Base-by-base conservation (phyloP, 2,113 vertebrate species). In the Mastomys natalensis region DNA sequence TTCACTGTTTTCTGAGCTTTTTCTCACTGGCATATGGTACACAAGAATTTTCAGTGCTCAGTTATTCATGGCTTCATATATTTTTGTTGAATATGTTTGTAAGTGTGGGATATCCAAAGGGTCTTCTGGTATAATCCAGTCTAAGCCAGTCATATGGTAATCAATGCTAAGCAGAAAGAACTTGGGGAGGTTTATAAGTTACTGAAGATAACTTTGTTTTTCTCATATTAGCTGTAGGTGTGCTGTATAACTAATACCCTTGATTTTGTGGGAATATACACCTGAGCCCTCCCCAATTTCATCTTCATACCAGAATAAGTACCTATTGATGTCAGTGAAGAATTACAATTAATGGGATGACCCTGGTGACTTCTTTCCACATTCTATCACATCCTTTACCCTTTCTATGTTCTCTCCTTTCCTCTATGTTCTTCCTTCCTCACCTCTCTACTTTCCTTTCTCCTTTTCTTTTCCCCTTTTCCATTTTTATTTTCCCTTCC, bases 1-100 rank as follows among this genome's bases (percentile, higher is more conserved):
- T 87, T 72, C 13, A 73, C 31, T 22, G n/a, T 12, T 53, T 74
- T 95, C 62, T 93, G 53, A 37, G 37, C 22, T 80, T 76, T 93
- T 37, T 16, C 9, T 93, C 55, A 34, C 82, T 92, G 74, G 60
- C 43, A 86, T 29, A 48, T 43, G 43, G 31, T 76, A 29, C 40
- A 37, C 62, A 40, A 12, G 24, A 66, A 37, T 45, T 81, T 53
- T 53, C 62, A 78, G n/a, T 58, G 15, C 40, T 29, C 19, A 94
- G 0, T 87, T 92, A 72, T 53, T 72, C 37, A 90, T 16, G 68
- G 62, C 37, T 89, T 92, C 40, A 21, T 43, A 34, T 9, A 40
- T 85, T 88, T 24, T 19, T 31, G 26, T 53, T 74, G 51, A 19
- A 66, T 85, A 6, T 73, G 77, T 93, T 53, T 9, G 1, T 77